Evolutionary conservation across 2,797 vertebrate genomes (phyloP).

Genomic region (Poecilia picta): DNA sequence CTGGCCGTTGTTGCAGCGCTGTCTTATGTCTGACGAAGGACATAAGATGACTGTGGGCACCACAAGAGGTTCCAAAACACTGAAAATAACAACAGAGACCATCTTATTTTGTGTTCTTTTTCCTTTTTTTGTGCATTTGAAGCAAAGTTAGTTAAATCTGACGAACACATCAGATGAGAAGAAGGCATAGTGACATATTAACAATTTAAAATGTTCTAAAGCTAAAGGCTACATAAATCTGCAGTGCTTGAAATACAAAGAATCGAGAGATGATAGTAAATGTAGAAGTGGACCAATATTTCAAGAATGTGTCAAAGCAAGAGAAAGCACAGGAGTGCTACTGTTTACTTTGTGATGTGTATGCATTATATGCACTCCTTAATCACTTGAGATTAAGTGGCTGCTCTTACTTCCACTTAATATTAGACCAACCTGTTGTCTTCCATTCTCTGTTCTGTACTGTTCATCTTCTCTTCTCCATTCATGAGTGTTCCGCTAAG

Average conservation of each 20-base stretch:
- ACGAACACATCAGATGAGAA: background rate
- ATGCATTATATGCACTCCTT: no score
- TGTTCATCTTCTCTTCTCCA: no score
- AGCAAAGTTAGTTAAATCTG: background rate
- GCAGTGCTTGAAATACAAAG: background rate
- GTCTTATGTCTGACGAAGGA: rapidly evolving
- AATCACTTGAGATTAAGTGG: no score
- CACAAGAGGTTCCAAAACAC: background rate
- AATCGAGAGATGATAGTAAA: background rate
- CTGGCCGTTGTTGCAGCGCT: rapidly evolving
- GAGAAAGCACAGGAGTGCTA: background rate
- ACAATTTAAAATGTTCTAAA: background rate
- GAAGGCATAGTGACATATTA: background rate
- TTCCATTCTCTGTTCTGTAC: no score
- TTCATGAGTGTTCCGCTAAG: no score
- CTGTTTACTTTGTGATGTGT: no score
- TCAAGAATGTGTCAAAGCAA: background rate
- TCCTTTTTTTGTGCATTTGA: background rate
- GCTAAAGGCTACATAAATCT: background rate
- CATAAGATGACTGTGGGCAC: rapidly evolving
- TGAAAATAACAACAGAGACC: background rate
- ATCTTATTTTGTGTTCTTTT: background rate
- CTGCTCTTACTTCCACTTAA: no score
- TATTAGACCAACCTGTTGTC: no score
- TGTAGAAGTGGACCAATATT: background rate